phyloP scores from a whole-genome alignment of 2,797 vertebrate genomes.

The Oreochromis grahami region DNA sequence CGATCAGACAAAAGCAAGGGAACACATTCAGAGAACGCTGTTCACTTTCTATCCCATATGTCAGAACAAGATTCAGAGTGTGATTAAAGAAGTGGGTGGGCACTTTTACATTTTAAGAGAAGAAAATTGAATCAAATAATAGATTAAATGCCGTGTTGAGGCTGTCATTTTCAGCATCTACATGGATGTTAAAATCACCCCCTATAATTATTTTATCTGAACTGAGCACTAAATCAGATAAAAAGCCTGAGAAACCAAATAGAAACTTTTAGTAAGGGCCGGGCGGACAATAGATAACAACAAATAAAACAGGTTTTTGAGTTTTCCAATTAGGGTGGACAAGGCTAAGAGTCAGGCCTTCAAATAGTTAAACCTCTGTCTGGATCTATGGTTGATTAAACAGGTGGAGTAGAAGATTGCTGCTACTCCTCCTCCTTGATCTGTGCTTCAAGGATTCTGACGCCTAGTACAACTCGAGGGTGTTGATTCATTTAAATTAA shows the following conservation, averaged over 20 bases:
- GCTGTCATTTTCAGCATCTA: no score
- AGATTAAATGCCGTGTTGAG: no score
- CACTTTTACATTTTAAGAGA: no score
- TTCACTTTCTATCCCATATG: neutral
- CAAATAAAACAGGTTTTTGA: neutral
- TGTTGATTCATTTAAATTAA: neutral
- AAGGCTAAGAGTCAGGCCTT: neutral
- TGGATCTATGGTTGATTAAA: neutral
- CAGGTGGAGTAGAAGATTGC: neutral
- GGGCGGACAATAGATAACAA: no score
- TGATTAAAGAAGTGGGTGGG: neutral
- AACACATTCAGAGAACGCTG: no score
- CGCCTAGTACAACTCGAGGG: neutral
- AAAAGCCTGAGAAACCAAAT: no score
- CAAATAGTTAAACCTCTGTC: neutral
- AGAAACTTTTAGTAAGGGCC: no score
- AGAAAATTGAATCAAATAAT: no score
- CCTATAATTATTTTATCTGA: no score
- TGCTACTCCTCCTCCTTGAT: neutral
- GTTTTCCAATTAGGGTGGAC: neutral
- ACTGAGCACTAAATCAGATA: no score
- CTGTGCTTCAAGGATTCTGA: neutral
- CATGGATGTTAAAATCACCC: no score
- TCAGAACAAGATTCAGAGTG: neutral
- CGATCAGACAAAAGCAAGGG: rapidly evolving